phyloP scores from a whole-genome alignment of 2,888 invertebrate genomes.

The Macrostomum cliftonense region DNA sequence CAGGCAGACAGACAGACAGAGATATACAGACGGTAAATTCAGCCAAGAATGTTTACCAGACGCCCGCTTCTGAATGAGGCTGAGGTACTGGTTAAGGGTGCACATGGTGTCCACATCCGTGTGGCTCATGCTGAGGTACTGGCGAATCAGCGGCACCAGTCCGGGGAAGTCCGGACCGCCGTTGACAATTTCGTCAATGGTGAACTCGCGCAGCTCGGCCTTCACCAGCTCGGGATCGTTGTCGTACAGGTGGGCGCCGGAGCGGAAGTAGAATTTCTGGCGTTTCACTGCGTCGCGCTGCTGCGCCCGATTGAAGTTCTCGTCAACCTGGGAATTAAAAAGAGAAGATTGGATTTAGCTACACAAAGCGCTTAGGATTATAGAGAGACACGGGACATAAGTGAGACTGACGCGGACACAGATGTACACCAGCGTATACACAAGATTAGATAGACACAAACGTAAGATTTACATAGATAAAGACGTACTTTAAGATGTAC shows the following conservation, averaged over 20 bases:
- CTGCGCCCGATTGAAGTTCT: conserved; percentile 89
- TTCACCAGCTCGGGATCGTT: background rate
- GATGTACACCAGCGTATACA: too few species aligned
- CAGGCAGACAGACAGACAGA: too few species aligned
- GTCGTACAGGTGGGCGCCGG: conserved; percentile 9
- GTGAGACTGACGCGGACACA: too few species aligned
- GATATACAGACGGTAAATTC: too few species aligned
- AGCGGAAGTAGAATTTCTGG: conserved; percentile 77
- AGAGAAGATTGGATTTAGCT: too few species aligned
- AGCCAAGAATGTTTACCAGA: conserved; percentile 25
- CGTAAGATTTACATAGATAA: too few species aligned
- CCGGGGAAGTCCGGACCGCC: conserved; percentile 55
- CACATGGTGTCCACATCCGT: conserved; percentile 95
- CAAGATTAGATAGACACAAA: too few species aligned
- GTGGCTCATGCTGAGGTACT: conserved; percentile 80
- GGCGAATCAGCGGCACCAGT: conserved; percentile 73
- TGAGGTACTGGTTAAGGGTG: conserved; percentile 83
- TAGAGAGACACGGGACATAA: too few species aligned
- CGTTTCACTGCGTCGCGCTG: conserved; percentile 62
- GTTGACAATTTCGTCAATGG: conserved; percentile 14
- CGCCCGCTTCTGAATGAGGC: conserved; percentile 53
- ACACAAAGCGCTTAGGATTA: too few species aligned
- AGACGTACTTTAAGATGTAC: too few species aligned
- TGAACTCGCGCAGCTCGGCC: conserved; percentile 5
- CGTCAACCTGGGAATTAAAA: conserved; percentile 50